phyloP scores from a whole-genome alignment of 1,140 invertebrate genomes.

The Berghia stephanieae region DNA sequence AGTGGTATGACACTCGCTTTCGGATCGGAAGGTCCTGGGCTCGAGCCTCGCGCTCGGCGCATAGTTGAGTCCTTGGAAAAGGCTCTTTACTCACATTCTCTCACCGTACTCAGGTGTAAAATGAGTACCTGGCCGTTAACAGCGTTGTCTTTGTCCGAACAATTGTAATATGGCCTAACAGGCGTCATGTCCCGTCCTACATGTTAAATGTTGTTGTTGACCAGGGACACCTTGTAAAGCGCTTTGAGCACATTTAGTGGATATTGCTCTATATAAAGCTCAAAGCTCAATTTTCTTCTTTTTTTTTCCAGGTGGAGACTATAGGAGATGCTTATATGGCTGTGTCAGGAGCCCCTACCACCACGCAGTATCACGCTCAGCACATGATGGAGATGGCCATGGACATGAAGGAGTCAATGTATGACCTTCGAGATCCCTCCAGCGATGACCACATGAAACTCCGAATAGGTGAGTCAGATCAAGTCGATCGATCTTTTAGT shows the following conservation, averaged over 20 bases:
- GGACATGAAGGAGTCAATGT: constrained; percentile 87
- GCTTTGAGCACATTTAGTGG: background rate
- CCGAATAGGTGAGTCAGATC: constrained; percentile 75
- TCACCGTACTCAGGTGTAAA: no score
- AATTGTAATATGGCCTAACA: no score
- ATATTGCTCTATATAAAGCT: background rate
- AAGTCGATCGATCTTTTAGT: no score
- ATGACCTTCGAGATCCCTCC: constrained; percentile 88
- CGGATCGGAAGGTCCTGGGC: no score
- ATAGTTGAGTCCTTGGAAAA: no score
- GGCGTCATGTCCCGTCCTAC: background rate
- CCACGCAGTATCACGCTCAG: constrained; percentile 54
- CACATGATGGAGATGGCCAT: constrained; percentile 65
- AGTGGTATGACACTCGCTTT: no score
- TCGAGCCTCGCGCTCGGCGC: no score
- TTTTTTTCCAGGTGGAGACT: constrained; percentile 83
- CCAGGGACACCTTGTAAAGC: background rate
- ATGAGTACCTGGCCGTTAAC: no score
- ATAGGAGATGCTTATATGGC: constrained; percentile 98
- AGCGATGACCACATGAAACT: constrained; percentile 90
- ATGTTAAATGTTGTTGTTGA: background rate
- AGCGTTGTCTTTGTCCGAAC: no score
- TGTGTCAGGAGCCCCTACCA: constrained; percentile 60
- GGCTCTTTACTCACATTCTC: no score
- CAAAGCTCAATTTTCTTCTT: background rate